A percentile compares a stretch with the other conserved stretches of the same genome.
Evolutionary conservation across 2,797 vertebrate genomes (phyloP).

Genomic region (Danionella dracula): DNA sequence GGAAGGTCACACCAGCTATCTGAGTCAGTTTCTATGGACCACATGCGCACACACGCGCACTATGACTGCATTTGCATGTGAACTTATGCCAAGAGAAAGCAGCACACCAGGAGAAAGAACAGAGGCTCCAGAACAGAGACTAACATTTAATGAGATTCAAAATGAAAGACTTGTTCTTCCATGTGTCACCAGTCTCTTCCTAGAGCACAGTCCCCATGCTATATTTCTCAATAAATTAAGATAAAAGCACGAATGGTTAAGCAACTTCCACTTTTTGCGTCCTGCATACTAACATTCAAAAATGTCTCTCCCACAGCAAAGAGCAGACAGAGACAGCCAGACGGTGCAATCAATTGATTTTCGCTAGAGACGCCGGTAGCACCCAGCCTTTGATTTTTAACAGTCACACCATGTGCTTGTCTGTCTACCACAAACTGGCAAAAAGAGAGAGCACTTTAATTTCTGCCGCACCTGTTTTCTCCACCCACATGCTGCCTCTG

Average conservation of each 20-base stretch:
- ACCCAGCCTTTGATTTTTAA: slow-evolving; percentile 28
- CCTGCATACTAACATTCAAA: neutral
- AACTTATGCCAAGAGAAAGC: slow-evolving; percentile 68
- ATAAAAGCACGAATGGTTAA: too few relatives aligned
- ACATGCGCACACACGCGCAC: slow-evolving; percentile 16
- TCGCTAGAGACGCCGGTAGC: neutral
- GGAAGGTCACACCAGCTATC: slow-evolving; percentile 67
- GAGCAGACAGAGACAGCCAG: neutral
- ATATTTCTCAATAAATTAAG: neutral
- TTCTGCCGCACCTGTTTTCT: slow-evolving; percentile 18
- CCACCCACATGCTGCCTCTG: neutral
- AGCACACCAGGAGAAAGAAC: slow-evolving; percentile 55
- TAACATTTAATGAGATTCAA: slow-evolving; percentile 29
- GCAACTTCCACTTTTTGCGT: neutral
- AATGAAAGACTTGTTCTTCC: neutral
- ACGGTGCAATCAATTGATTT: slow-evolving; percentile 2
- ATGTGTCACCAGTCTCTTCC: neutral
- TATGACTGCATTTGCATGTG: slow-evolving; percentile 73
- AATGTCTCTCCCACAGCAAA: neutral
- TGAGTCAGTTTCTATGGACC: slow-evolving; percentile 64
- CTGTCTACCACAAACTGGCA: slow-evolving; percentile 12
- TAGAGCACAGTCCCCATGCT: neutral
- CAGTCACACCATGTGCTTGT: slow-evolving; percentile 25
- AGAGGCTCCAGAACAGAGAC: slow-evolving; percentile 55
- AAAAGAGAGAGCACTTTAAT: neutral